Evolutionary conservation across 2,888 invertebrate species (phyloP).

Genomic region (Drosophila kanekoi): DNA sequence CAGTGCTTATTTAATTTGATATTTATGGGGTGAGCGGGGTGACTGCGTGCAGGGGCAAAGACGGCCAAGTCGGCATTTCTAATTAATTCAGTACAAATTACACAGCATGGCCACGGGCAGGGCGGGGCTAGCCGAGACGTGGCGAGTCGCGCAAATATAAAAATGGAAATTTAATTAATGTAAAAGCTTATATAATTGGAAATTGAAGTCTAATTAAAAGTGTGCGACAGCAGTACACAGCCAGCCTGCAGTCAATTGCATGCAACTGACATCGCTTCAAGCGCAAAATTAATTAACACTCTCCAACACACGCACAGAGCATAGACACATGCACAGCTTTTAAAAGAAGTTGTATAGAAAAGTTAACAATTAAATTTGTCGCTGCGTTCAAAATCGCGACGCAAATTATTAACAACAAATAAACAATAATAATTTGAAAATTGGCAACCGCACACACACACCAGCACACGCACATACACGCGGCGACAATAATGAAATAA

Average conservation of each 20-base stretch:
- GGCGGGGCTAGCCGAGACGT: conserved; percentile 6
- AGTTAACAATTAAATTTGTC: conserved; percentile 68
- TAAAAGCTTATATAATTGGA: conserved; percentile 74
- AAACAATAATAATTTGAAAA: conserved; percentile 67
- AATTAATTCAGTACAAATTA: conserved; percentile 79
- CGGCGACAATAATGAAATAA: conserved; percentile 57
- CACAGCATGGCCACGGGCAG: conserved; percentile 40
- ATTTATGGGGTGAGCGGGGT: conserved; percentile 11
- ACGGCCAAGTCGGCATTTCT: conserved; percentile 68
- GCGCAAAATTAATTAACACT: conserved; percentile 79
- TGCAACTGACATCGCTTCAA: conserved; percentile 74
- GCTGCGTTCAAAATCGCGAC: conserved; percentile 53
- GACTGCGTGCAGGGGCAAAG: conserved; percentile 3
- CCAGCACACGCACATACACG: conserved; percentile 10
- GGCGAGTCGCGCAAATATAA: conserved; percentile 38
- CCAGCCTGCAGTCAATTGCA: conserved; percentile 58
- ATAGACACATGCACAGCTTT: conserved; percentile 12
- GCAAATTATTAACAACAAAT: conserved; percentile 72
- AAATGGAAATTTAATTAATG: conserved; percentile 83
- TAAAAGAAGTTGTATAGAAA: conserved; percentile 41
- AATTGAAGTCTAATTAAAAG: conserved; percentile 76
- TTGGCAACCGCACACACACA: conserved; percentile 25
- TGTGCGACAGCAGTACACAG: conserved; percentile 51
- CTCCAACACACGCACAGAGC: conserved; percentile 41
- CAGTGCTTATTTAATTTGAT: conserved; percentile 57